Evolutionary conservation across 2,888 invertebrate genomes (phyloP).

Genomic region (Lasioglossum lativentre): DNA sequence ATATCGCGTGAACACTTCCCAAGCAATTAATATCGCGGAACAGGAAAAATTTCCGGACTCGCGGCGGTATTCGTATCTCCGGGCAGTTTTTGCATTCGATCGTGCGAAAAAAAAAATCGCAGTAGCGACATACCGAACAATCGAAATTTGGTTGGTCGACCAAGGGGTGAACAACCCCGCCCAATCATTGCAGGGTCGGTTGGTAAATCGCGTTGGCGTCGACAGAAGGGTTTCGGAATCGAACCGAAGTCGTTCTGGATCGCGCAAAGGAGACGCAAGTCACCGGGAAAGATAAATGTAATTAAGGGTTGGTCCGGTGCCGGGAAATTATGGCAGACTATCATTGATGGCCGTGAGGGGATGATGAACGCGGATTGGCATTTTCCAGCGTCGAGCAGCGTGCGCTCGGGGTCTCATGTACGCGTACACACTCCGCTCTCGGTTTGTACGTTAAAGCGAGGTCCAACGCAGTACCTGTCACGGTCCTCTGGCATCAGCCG

Average conservation of each 20-base stretch:
- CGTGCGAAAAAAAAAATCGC: background rate
- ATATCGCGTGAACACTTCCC: background rate
- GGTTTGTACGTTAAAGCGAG: constrained; percentile 73
- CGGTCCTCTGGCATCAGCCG: constrained; percentile 59
- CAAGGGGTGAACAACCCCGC: constrained; percentile 27
- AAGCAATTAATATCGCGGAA: background rate
- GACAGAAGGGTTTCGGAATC: background rate
- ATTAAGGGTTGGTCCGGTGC: constrained; percentile 37
- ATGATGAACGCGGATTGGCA: constrained; percentile 78
- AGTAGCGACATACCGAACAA: constrained; percentile 4
- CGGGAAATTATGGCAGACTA: constrained; percentile 57
- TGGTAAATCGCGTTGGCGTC: background rate
- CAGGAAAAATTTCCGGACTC: background rate
- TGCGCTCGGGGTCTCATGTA: constrained; percentile 62
- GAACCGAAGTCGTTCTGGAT: too few species aligned
- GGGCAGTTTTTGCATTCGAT: background rate
- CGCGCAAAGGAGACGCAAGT: background rate
- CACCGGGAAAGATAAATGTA: constrained; percentile 28
- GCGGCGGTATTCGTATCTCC: background rate
- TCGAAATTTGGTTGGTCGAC: constrained; percentile 11
- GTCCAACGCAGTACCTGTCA: constrained; percentile 68
- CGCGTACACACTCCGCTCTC: constrained; percentile 62
- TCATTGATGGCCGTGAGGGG: constrained; percentile 73
- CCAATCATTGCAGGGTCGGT: constrained; percentile 1
- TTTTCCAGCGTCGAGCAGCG: constrained; percentile 75